Evolutionary conservation across 2,888 invertebrate species (phyloP), one percentile per base, ranked within the genome.

Genomic region (Leptopilina myrica): DNA sequence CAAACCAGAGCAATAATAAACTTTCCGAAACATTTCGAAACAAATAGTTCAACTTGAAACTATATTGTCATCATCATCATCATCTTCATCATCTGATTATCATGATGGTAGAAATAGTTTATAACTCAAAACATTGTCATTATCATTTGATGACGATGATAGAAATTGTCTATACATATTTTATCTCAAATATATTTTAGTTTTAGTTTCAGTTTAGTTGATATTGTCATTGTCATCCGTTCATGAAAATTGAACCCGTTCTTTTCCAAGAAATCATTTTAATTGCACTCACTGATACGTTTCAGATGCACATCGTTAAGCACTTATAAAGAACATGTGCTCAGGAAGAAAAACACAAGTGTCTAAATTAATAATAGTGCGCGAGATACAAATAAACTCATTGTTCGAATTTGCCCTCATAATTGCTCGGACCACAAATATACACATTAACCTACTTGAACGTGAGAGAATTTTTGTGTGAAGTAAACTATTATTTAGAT

Each of bases 371-470:
- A 73, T 73, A 53, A 59, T 20, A 62, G n/a, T 56, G 9, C 73
- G 33, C 56, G 53, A 20, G 20, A 20, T 73, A 53, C 12, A 6
- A 73, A 56, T 33, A 26, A 53, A n/a, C 73, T 73, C 73, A 73
- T 73, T 73, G 73, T 73, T 73, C 5, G 14, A 73, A 73, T 40
- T 33, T 73, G 56, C 73, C 73, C 73, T 40, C n/a, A n/a, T 56
- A 73, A 73, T 73, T 73, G 56, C n/a, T 56, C 9, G 33, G 56
- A 26, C 56, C 73, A 56, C 73, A 49, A 53, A 53, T 53, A 53
- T 53, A 3, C 67, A 40, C 56, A 73, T n/a, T 73, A 73, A 73
- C 73, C 73, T 73, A 73, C 56, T 73, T 73, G 15, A 73, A 73
- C 73, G 56, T 56, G 73, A 73, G 73, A 73, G 8, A 73, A 14